Evolutionary conservation across 2,888 invertebrate genomes (phyloP), one percentile per base, ranked within the genome.

Genomic region (Cosmia trapezina): DNA sequence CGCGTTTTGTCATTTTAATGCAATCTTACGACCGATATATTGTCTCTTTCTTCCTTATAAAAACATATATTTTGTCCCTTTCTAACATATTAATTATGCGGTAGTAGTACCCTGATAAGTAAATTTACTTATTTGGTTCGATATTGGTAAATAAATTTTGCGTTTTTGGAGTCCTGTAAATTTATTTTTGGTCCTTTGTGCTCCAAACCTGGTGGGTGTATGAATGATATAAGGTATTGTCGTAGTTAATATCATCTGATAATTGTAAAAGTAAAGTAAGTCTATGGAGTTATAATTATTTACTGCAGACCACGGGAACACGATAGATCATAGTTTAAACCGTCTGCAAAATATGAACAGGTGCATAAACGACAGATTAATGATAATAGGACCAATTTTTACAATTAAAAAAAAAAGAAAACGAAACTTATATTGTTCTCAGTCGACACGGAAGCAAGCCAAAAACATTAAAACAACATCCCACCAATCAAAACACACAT

Each of bases 1-100:
- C 70, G 73, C 65, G 60, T 37, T 77, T 56, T 85, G 85, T 83
- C 87, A 79, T 56, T 80, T 83, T 89, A 89, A 89, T 86, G 84
- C 88, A 85, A 87, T 75, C 72, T 88, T 89, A 88, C 73, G 88
- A 84, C 71, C 79, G 51, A 73, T 61, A 56, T 51, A 67, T 74
- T 75, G 62, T 81, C 82, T 76, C 78, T 75, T 77, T 85, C 54
- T 41, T 71, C 33, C 80, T 0, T 33, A 11, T 11, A 3, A n/a
- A 72, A 57, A 4, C 5, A 22, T n/a, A 71, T 75, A 72, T 41
- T 73, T 51, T 70, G 43, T 77, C 75, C 49, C 70, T 61, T 71
- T 83, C n/a, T 70, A n/a, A 57, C 76, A 17, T 49, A 62, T 70
- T 66, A 82, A 72, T 77, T 76, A 78, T 80, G 43, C 19, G 41